A percentile compares a stretch with the other conserved stretches of the same genome.
phyloP scores from a whole-genome alignment of 2,797 vertebrate species.

The Epinephelus coioides region DNA sequence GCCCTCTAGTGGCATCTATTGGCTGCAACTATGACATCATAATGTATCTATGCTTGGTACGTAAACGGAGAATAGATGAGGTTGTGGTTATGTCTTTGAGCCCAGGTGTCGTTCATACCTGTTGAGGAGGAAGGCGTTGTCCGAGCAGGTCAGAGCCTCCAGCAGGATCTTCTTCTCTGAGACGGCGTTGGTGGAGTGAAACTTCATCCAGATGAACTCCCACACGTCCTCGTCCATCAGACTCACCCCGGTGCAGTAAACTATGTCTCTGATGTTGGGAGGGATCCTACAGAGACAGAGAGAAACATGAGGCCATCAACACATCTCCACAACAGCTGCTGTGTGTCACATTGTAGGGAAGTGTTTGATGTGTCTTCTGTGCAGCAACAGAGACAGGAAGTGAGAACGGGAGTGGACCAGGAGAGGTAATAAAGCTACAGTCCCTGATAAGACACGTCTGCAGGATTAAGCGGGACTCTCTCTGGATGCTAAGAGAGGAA shows the following conservation, averaged over 20 bases:
- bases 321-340: background rate
- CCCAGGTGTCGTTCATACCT: constrained; percentile 79
- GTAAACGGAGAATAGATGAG: too few relatives aligned
- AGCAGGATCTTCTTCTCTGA: constrained; percentile 98
- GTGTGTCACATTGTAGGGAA: background rate
- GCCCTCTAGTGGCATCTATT: too few relatives aligned
- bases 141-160: constrained; percentile 98
- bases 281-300: constrained; percentile 88
- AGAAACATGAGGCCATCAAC: background rate
- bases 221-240: constrained; percentile 98
- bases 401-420: background rate
- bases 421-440: constrained; percentile 30
- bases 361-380: constrained; percentile 15
- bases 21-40: too few relatives aligned
- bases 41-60: too few relatives aligned
- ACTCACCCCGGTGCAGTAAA: constrained; percentile 98
- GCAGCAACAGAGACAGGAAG: constrained; percentile 1
- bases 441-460: constrained; percentile 44
- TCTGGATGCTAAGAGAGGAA: constrained; percentile 41
- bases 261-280: constrained; percentile 96
- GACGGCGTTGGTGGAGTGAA: constrained; percentile 93
- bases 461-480: constrained; percentile 29
- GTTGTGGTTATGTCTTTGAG: too few relatives aligned
- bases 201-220: constrained; percentile 99
- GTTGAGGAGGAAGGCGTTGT: constrained; percentile 95